Evolutionary conservation across 2,113 vertebrate genomes (phyloP), one percentile per base, ranked within the genome.

Genomic region (Oncorhynchus mykiss): DNA sequence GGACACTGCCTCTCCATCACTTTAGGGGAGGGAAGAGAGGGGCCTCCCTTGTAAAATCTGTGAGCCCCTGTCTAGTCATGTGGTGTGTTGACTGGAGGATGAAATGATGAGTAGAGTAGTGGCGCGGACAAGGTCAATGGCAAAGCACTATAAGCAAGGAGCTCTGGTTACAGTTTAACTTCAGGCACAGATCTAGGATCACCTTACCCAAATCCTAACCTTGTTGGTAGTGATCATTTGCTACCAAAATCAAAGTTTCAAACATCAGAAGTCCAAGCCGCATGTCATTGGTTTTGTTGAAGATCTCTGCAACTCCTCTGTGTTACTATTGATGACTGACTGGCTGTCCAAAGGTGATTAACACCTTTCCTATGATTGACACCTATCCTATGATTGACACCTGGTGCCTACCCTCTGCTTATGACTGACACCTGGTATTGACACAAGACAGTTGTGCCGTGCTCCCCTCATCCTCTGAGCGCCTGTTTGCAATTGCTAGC

Each of bases 371-470:
- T 72, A 67, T 45, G 39, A 45, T 45, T 51, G 67, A n/a, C 72
- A 11, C 67, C 39, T 7, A 74, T 66, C 67, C 51, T 74, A 67
- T 45, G 39, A 45, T 45, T 51, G 67, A n/a, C 72, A 11, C 67
- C 39, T 7, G 67, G 39, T 39, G 8, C 39, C 8, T 39, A 9
- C 39, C 39, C 39, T n/a, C 29, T 24, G 39, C 39, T 39, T 65
- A 18, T 70, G 70, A 75, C 59, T 75, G 62, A 81, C 67, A 59
- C 57, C 76, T 67, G 49, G 67, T 74, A 14, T n/a, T 18, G 24
- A 49, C 80, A 74, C 20, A 68, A 80, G 69, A 72, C 80, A 34
- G 60, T 76, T 66, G 73, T 85, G 82, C 57, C 73, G 68, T 39
- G 39, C 69, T 77, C 78, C 34, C 2, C 66, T 72, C n/a, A 16